These are phyloP conservation scores for Diploscapter pachys DNA, from an alignment of 1,140 invertebrate genomes.

Conservation along the genomic window DNA sequence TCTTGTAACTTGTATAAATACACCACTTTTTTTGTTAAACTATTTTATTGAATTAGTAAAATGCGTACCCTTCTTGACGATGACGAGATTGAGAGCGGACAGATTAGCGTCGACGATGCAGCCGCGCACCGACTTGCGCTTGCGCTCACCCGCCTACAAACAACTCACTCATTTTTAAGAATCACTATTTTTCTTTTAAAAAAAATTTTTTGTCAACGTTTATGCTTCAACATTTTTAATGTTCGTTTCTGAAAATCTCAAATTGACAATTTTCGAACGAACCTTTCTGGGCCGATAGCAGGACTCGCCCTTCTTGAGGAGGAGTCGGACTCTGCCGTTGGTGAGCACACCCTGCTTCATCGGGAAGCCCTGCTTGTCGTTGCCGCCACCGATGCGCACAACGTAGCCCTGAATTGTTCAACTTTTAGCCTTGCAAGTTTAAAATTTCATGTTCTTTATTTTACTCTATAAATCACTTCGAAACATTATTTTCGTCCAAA, in stretches of 20 bases:
- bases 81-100: constrained; percentile 84
- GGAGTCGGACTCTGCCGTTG: constrained; percentile 87
- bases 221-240: too few species aligned
- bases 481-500: not conserved
- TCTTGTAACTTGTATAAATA: not conserved
- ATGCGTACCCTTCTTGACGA: constrained; percentile 82
- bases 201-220: too few species aligned
- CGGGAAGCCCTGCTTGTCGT: constrained; percentile 99
- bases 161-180: too few species aligned
- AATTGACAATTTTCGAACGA: too few species aligned
- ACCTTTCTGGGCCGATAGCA: constrained; percentile 82
- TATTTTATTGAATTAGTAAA: not conserved
- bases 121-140: constrained; percentile 94
- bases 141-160: constrained; percentile 78
- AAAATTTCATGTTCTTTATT: not conserved
- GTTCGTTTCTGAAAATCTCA: too few species aligned
- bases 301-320: constrained; percentile 91
- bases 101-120: constrained; percentile 97
- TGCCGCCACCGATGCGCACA: constrained; percentile 88
- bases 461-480: not conserved
- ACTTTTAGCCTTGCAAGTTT: constrained; percentile 59
- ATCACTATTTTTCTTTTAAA: too few species aligned
- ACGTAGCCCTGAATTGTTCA: constrained; percentile 74
- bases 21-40: not conserved
- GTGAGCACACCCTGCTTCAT: constrained; percentile 99